Base-by-base conservation (phyloP, 23 tunicate genomes). In the Ciona savignyi region DNA sequence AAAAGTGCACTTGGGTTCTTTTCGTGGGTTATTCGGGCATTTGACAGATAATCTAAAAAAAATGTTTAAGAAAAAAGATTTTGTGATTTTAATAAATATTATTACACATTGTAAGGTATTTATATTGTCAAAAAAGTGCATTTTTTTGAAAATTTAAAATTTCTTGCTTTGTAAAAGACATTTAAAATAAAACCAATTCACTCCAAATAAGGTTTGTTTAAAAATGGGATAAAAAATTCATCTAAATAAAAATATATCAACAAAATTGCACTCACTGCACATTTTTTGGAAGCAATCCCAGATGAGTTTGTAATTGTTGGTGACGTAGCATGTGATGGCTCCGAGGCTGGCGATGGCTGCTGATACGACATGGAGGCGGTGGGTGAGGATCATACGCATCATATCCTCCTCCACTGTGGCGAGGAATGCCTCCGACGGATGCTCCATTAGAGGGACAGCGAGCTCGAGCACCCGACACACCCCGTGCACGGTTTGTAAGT, bases 231-330 rank as follows among this genome's bases (percentile, higher is more conserved):
- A n/a, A n/a, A n/a, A n/a, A n/a, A n/a, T n/a, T n/a, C n/a, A n/a
- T n/a, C n/a, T n/a, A n/a, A n/a, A n/a, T n/a, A n/a, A n/a, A n/a
- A n/a, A n/a, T n/a, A n/a, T n/a, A n/a, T n/a, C n/a, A n/a, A n/a
- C n/a, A n/a, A n/a, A n/a, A n/a, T n/a, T n/a, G n/a, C 2, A 81
- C 91, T 77, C 66, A 91, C 95, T 34, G 74, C 89, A 87, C 70
- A 86, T 35, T 22, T 80, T 63, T 23, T 86, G 79, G 61, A 94
- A 94, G 83, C 95, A 86, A 51, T 94, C 99, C 99, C 99, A 94
- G 6, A 94, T 81, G 60, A 94, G 90, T 48, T 75, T 66, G 72
- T 94, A 94, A 69, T 86, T 86, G 31, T 75, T 67, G 15, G 99
- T 86, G 72, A 94, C 83, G 35, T 85, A 68, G 4, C 65, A 71